A percentile compares a stretch with the other conserved stretches of the same genome.
These are phyloP conservation scores for Lepidotrigona ventralis DNA, from an alignment of 1,140 invertebrate species.

Conservation along the genomic window DNA sequence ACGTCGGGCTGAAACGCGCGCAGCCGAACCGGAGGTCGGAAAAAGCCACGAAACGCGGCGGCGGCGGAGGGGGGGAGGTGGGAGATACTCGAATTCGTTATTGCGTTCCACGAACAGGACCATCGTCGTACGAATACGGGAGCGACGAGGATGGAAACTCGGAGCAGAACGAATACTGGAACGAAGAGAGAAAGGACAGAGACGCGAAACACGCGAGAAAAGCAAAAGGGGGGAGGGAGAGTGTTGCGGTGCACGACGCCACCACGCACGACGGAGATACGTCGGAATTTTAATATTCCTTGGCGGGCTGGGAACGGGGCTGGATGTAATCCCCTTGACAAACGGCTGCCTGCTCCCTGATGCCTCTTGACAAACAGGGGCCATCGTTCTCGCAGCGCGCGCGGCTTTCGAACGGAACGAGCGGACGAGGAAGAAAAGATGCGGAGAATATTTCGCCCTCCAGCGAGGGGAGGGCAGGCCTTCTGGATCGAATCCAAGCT, in stretches of 20 bases:
- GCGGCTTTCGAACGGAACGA: constrained; percentile 33
- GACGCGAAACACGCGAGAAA: background rate
- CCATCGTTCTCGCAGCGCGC: constrained; percentile 62
- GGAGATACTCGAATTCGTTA: constrained; percentile 61
- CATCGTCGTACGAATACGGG: background rate
- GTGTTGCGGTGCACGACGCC: constrained; percentile 11
- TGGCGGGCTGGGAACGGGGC: constrained; percentile 46
- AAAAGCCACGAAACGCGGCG: constrained; percentile 31
- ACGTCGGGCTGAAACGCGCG: background rate
- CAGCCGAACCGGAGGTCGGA: background rate
- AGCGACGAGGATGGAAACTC: background rate
- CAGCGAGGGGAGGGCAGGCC: background rate
- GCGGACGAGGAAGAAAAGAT: constrained; percentile 9
- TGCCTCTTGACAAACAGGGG: constrained; percentile 69
- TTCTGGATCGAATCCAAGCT: constrained; percentile 70
- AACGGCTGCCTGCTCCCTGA: constrained; percentile 64
- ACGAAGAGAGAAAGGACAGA: background rate
- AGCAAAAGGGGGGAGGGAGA: background rate
- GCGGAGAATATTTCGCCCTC: background rate
- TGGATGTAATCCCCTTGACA: constrained; percentile 68
- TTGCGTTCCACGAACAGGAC: constrained; percentile 56
- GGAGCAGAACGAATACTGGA: background rate
- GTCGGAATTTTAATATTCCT: constrained; percentile 71
- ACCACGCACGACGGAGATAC: constrained; percentile 58
- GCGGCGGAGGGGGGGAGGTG: too few species aligned